These are phyloP conservation scores for Apotomis turbidana DNA, from an alignment of 2,888 invertebrate genomes.

Conservation along the genomic window DNA sequence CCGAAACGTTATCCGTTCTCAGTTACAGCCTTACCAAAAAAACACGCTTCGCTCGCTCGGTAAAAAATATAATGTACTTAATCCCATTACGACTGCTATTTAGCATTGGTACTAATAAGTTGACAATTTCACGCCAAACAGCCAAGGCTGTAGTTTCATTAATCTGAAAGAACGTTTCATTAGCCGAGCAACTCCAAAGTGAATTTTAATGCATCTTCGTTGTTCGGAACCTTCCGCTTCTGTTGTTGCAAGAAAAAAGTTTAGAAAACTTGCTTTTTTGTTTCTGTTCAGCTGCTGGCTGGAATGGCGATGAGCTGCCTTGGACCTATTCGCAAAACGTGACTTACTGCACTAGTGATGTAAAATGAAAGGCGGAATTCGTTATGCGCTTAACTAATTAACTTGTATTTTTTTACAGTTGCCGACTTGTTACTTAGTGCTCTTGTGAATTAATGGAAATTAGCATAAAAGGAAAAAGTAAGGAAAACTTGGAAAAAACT, in stretches of 20 bases:
- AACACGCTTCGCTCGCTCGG: too few relatives aligned
- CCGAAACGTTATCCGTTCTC: too few relatives aligned
- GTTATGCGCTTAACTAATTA: background rate
- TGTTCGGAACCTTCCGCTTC: conserved; percentile 53
- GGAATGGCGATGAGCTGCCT: conserved; percentile 32
- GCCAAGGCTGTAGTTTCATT: conserved; percentile 57
- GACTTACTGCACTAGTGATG: background rate
- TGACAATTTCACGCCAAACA: conserved; percentile 2
- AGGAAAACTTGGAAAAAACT: background rate
- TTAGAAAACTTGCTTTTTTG: conserved; percentile 35
- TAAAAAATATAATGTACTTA: too few relatives aligned
- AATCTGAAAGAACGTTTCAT: conserved; percentile 65
- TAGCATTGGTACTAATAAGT: background rate
- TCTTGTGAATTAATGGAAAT: too few relatives aligned
- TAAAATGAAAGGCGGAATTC: background rate
- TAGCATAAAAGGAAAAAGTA: background rate
- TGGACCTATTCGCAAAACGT: background rate
- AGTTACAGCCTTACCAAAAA: too few relatives aligned
- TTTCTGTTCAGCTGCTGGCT: conserved; percentile 24
- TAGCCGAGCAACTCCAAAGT: conserved; percentile 64
- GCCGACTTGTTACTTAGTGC: too few relatives aligned
- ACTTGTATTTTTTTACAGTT: too few relatives aligned
- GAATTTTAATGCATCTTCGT: conserved; percentile 75
- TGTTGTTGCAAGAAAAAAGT: conserved; percentile 42
- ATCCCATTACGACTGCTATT: background rate